phyloP scores from a whole-genome alignment of 1,140 invertebrate genomes.

The Limonius californicus region DNA sequence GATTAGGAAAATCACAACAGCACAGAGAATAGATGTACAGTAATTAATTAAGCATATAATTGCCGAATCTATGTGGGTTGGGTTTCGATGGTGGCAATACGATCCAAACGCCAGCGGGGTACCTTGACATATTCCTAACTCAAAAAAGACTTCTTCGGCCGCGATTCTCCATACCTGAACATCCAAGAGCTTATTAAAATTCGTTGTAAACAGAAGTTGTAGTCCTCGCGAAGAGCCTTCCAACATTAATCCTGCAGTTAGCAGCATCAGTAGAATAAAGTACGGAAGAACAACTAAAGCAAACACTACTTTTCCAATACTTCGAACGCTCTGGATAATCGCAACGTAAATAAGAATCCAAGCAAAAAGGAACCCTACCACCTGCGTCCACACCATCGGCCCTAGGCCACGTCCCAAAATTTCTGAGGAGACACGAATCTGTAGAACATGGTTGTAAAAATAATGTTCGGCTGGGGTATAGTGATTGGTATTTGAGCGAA shows the following conservation, averaged over 20 bases:
- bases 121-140: slow-evolving; percentile 18
- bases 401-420: too few species aligned
- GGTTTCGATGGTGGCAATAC: slow-evolving; percentile 15
- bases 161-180: slow-evolving; percentile 16
- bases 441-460: slow-evolving; percentile 18
- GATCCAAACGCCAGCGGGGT: slow-evolving; percentile 17
- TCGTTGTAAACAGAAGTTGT: neutral
- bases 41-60: slow-evolving; percentile 16
- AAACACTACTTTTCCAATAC: slow-evolving; percentile 15
- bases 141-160: slow-evolving; percentile 14
- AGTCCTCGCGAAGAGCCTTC: slow-evolving; percentile 5
- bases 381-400: slow-evolving; percentile 8
- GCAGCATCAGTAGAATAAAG: slow-evolving; percentile 12
- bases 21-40: slow-evolving; percentile 13
- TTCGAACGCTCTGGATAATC: slow-evolving; percentile 5
- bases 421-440: neutral
- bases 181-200: neutral
- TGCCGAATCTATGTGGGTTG: slow-evolving; percentile 16
- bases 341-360: slow-evolving; percentile 20
- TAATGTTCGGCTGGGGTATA: slow-evolving; percentile 13
- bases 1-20: slow-evolving; percentile 16
- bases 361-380: slow-evolving; percentile 5
- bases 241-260: slow-evolving; percentile 4
- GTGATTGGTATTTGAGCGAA: neutral
- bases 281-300: slow-evolving; percentile 10